A percentile compares a stretch with the other conserved stretches of the same genome.
These are phyloP conservation scores for Chironex yamaguchii DNA, from an alignment of 30 jellyfish, hydroid and myxozoan genomes.

Conservation along the genomic window DNA sequence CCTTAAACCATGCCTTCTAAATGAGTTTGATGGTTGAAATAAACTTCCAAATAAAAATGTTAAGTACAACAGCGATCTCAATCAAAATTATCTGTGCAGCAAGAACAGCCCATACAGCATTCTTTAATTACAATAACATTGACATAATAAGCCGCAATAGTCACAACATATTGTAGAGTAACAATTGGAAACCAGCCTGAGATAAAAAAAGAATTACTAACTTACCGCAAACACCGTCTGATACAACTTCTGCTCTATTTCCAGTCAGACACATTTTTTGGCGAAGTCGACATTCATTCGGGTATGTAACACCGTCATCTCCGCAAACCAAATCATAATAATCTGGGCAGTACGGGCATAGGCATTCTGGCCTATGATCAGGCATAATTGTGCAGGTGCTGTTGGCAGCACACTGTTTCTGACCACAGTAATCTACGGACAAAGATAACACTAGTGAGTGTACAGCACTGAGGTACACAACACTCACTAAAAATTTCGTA, in stretches of 20 bases:
- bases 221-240: constrained; percentile 82
- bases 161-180: too few relatives aligned
- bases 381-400: constrained; percentile 67
- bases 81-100: too few relatives aligned
- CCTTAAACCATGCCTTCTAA: too few relatives aligned
- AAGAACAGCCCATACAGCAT: too few relatives aligned
- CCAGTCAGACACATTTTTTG: constrained; percentile 62
- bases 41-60: too few relatives aligned
- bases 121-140: too few relatives aligned
- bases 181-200: neutral
- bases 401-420: constrained; percentile 48
- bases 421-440: constrained; percentile 76
- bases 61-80: too few relatives aligned
- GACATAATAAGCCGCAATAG: too few relatives aligned
- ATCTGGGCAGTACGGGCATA: constrained; percentile 80
- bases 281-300: constrained; percentile 83
- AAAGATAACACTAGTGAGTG: too few relatives aligned
- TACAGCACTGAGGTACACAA: too few relatives aligned
- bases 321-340: constrained; percentile 80
- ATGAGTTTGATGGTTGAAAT: too few relatives aligned
- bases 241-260: constrained; percentile 4
- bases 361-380: constrained; percentile 81
- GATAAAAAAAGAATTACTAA: neutral
- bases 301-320: constrained; percentile 80
- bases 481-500: too few relatives aligned